phyloP scores from a whole-genome alignment of 2,797 vertebrate species.

The Neopelma chrysocephalum region DNA sequence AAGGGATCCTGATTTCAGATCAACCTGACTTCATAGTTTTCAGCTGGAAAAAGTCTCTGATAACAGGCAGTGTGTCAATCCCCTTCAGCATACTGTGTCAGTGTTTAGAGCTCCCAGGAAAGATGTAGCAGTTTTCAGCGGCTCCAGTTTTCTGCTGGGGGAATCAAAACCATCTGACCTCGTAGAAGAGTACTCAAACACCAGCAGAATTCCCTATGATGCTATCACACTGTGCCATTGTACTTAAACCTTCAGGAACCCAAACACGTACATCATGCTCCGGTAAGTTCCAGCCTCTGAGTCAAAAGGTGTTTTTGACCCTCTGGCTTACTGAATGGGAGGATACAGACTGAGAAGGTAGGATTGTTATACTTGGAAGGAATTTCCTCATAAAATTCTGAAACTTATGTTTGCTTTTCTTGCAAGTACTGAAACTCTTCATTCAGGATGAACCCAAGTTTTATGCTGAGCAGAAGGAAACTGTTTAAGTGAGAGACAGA shows the following conservation, averaged over 20 bases:
- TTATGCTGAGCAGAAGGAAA: not conserved
- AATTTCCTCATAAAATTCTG: not conserved
- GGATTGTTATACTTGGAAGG: not conserved
- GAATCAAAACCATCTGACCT: not conserved
- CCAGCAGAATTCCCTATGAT: fast-evolving
- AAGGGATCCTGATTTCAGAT: not conserved
- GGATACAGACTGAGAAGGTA: not conserved
- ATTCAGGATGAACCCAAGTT: not conserved
- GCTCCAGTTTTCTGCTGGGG: fast-evolving
- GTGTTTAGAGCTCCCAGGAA: not conserved
- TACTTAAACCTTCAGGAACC: not conserved
- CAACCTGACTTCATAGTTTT: not conserved
- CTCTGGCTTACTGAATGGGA: not conserved
- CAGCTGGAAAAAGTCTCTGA: not conserved
- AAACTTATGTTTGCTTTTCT: not conserved
- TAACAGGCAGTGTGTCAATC: not conserved
- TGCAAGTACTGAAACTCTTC: not conserved
- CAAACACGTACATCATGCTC: fast-evolving
- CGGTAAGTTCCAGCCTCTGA: not conserved
- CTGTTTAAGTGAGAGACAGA: not conserved
- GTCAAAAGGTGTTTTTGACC: not conserved
- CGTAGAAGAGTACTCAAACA: not conserved
- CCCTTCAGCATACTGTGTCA: fast-evolving
- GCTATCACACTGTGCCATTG: fast-evolving
- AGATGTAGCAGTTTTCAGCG: fast-evolving